Percentiles rank a stretch among this genome's conserved stretches.
Evolutionary conservation across 2,113 vertebrate species (phyloP).

Genomic region (Dascyllus trimaculatus): DNA sequence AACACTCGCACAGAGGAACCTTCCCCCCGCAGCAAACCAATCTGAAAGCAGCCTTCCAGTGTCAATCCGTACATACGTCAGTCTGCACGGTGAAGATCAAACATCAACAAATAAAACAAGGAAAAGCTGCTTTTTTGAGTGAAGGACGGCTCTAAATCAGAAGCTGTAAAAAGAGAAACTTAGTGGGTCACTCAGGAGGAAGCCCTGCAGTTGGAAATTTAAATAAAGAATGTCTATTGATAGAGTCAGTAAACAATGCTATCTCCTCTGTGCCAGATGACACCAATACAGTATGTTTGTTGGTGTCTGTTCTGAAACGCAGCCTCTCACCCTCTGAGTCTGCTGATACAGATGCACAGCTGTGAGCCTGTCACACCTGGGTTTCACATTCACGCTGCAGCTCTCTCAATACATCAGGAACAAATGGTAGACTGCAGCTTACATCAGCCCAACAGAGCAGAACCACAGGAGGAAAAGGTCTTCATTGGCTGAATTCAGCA

Average conservation of each 20-base stretch:
- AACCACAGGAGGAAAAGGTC: background rate
- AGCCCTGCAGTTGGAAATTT: background rate
- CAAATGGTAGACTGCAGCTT: conserved; percentile 23
- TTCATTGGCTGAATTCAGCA: background rate
- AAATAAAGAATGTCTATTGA: conserved; percentile 24
- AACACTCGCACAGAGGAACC: too few species aligned
- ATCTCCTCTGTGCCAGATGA: conserved; percentile 32
- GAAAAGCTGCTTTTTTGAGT: too few species aligned
- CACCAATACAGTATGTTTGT: conserved; percentile 34
- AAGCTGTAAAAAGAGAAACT: background rate
- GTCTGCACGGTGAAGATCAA: background rate
- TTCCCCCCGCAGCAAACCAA: too few species aligned
- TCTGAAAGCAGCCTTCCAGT: background rate
- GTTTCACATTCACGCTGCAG: conserved; percentile 25
- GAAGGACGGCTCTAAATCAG: too few species aligned
- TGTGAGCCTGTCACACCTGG: conserved; percentile 61
- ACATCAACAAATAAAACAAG: background rate
- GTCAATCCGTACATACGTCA: background rate
- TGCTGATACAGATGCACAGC: conserved; percentile 48
- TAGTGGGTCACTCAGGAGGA: too few species aligned
- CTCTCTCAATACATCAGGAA: conserved; percentile 24
- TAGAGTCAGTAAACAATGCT: conserved; percentile 10
- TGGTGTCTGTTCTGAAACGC: conserved; percentile 29
- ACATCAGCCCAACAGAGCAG: conserved; percentile 20
- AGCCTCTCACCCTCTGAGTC: conserved; percentile 29